A percentile compares a stretch with the other conserved stretches of the same genome.
These are phyloP conservation scores for Caloenas nicobarica DNA, from an alignment of 2,113 vertebrate genomes.

Conservation along the genomic window DNA sequence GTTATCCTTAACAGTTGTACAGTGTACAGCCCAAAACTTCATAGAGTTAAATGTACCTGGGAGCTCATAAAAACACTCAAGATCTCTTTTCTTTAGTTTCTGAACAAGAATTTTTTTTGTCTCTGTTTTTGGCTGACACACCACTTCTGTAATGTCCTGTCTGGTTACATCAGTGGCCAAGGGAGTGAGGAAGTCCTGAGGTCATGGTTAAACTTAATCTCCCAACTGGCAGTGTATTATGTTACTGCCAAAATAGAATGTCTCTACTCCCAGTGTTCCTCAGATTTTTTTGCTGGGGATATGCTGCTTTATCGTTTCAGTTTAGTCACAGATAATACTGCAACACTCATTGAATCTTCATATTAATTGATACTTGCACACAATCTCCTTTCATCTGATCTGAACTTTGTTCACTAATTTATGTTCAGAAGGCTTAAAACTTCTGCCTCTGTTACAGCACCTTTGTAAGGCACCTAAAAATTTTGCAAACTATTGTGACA, in stretches of 20 bases:
- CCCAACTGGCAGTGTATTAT: background rate
- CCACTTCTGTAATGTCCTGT: background rate
- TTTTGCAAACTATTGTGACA: background rate
- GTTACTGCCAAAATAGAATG: background rate
- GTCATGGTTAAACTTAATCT: conserved; percentile 9
- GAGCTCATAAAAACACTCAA: background rate
- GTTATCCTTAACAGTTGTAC: background rate
- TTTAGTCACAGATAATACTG: background rate
- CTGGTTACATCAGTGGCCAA: background rate
- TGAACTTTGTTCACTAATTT: background rate
- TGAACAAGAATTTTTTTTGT: background rate
- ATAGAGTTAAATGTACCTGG: background rate
- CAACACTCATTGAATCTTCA: background rate
- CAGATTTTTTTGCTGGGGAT: background rate
- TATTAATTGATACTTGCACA: background rate
- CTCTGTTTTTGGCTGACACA: background rate
- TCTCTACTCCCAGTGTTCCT: background rate
- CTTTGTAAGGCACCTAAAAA: background rate
- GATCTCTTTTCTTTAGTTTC: background rate
- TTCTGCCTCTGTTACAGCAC: background rate
- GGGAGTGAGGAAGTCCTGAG: background rate
- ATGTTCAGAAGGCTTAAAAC: background rate
- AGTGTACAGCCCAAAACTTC: background rate
- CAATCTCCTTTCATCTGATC: background rate
- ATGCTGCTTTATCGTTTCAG: background rate